Evolutionary conservation across 2,797 vertebrate genomes (phyloP).

Genomic region (Channallabes apus): DNA sequence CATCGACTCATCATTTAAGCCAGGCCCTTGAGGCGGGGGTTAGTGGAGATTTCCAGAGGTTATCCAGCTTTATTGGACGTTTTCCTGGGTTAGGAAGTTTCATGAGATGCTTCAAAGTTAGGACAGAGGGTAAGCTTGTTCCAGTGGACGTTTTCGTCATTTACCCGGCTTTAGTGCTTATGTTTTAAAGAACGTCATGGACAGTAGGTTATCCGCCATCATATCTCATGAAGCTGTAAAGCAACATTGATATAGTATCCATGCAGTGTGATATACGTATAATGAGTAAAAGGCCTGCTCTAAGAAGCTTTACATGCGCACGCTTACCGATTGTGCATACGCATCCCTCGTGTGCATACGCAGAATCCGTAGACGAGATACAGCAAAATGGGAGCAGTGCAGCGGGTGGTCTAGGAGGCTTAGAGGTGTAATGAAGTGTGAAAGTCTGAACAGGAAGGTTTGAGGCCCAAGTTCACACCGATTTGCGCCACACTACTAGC

Average conservation of each 20-base stretch:
- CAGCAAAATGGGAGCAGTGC: conserved; percentile 6
- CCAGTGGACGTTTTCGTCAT: conserved; percentile 1
- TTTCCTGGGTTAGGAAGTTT: background rate
- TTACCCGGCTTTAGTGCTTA: conserved; percentile 10
- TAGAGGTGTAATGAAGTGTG: background rate
- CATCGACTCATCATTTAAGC: background rate
- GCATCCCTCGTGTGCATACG: background rate
- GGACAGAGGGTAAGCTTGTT: background rate
- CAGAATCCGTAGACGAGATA: conserved; percentile 8
- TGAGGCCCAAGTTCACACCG: conserved; percentile 8
- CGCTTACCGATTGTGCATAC: conserved; percentile 7
- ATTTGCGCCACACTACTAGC: background rate
- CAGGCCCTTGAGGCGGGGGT: background rate
- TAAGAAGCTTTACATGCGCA: conserved; percentile 19
- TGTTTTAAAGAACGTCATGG: background rate
- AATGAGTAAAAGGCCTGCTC: conserved; percentile 16
- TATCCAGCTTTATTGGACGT: background rate
- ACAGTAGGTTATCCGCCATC: background rate
- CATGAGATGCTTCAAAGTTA: background rate
- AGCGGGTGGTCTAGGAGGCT: background rate
- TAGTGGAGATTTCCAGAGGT: background rate
- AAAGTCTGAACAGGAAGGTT: background rate
- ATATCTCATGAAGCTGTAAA: conserved; percentile 49
- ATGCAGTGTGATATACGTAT: conserved; percentile 27
- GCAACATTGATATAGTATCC: conserved; percentile 19